These are phyloP conservation scores for Oreortyx pictus DNA, from an alignment of 2,797 vertebrate genomes.

Conservation along the genomic window DNA sequence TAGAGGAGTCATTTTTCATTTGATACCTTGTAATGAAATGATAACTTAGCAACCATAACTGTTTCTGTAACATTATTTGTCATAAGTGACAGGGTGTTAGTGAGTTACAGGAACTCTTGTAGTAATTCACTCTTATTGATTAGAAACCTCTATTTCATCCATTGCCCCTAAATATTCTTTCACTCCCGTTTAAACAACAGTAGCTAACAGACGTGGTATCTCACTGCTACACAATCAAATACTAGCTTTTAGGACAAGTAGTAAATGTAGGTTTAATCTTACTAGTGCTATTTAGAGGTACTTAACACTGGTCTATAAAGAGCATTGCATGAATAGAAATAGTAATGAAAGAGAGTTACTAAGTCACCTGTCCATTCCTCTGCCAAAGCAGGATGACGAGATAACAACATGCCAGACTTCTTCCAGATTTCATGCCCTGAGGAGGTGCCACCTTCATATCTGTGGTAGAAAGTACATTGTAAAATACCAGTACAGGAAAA, in stretches of 20 bases:
- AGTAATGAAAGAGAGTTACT: constrained; percentile 26
- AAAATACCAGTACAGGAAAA: not conserved
- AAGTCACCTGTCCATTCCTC: constrained; percentile 15
- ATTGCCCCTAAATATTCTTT: constrained; percentile 30
- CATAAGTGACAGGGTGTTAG: not conserved
- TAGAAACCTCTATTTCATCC: constrained; percentile 48
- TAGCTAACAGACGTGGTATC: constrained; percentile 37
- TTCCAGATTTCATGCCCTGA: not conserved
- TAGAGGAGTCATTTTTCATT: constrained; percentile 13
- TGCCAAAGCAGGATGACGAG: not conserved
- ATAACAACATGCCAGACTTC: not conserved
- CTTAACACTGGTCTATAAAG: constrained; percentile 50
- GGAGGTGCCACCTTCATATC: not conserved
- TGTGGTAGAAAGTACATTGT: not conserved
- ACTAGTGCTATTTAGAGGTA: constrained; percentile 54
- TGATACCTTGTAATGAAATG: constrained; percentile 46
- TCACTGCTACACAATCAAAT: constrained; percentile 24
- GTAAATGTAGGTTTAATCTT: constrained; percentile 53
- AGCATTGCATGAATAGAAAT: constrained; percentile 28
- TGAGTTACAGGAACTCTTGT: constrained; percentile 4
- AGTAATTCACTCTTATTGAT: constrained; percentile 55
- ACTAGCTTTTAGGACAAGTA: constrained; percentile 50
- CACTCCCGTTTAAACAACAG: not conserved
- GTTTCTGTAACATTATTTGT: constrained; percentile 49
- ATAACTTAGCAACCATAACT: constrained; percentile 38